phyloP scores from a whole-genome alignment of 2,888 invertebrate genomes.

The Empis livida region DNA sequence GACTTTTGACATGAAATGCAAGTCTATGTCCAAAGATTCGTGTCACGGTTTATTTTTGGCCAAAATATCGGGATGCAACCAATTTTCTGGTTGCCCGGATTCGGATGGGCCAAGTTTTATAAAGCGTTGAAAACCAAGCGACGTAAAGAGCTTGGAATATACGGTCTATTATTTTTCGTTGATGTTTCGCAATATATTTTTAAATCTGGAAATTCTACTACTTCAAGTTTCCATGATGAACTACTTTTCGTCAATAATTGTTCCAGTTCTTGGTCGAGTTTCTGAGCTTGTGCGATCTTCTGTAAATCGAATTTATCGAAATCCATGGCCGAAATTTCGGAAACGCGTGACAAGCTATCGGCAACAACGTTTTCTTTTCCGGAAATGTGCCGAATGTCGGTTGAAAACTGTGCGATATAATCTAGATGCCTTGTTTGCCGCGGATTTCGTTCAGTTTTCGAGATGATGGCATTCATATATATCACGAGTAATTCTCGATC shows the following conservation, averaged over 20 bases:
- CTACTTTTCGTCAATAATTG: neutral
- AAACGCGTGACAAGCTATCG: neutral
- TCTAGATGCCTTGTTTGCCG: too few relatives aligned
- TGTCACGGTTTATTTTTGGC: neutral
- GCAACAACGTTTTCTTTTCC: neutral
- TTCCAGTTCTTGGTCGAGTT: neutral
- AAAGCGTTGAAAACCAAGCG: neutral
- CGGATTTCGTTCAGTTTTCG: neutral
- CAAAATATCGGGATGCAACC: constrained; percentile 6
- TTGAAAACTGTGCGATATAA: neutral
- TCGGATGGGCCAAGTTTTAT: neutral
- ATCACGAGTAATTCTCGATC: neutral
- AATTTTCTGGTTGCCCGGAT: constrained; percentile 7
- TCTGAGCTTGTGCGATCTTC: neutral
- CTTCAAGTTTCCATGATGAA: neutral
- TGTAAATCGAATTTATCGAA: neutral
- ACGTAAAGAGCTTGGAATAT: neutral
- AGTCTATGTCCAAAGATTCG: neutral
- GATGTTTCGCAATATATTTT: neutral
- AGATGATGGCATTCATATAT: neutral
- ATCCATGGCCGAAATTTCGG: neutral
- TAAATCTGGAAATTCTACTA: neutral
- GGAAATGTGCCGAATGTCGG: neutral
- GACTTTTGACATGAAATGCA: neutral
- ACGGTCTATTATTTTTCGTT: neutral